Base-by-base conservation (phyloP, 2,888 invertebrate species). In the Eurois occulta region DNA sequence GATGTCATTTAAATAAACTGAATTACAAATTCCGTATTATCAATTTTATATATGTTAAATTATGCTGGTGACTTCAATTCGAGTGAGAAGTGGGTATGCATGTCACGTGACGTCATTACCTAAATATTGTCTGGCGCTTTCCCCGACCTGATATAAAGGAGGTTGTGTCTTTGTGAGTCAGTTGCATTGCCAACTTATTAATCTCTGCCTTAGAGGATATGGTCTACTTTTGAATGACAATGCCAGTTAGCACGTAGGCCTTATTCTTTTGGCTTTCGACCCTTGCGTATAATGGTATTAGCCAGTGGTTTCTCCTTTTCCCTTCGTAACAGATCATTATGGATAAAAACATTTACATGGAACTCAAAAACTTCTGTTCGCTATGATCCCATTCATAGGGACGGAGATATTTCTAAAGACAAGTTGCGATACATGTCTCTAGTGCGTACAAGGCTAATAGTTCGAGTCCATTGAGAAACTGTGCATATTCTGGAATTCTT, bases 111-210 rank as follows among this genome's bases (percentile, higher is more conserved):
- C 67, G 78, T 74, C 83, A 83, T 32, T 5, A 38, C 86, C 86
- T 83, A 88, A 86, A 88, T 86, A 77, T 77, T 67, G 24, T 28
- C 41, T 41, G 73, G 35, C 72, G 43, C 88, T 88, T 86, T 86
- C 86, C 66, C 80, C n/a, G 76, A 38, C 79, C 52, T 70, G 38
- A 85, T 73, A 69, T 28, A 16, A 71, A 41, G 69, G 71, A 83
- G 75, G 73, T 52, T 64, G 67, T 38, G 35, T 43, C 21, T 58
- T 46, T 52, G 32, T 81, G 72, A 85, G 32, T 79, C 78, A 77
- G 72, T n/a, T 78, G 43, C 55, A 77, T 65, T 72, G 13, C 46
- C 32, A 72, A 72, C 28, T 71, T 65, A 72, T 71, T 73, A 60
- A 75, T 76, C 58, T 75, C 28, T 67, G 32, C 18, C 35, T 72